Conservation (phyloP, 2,888 invertebrate species). For the Pardosa pseudoannulata region DNA sequence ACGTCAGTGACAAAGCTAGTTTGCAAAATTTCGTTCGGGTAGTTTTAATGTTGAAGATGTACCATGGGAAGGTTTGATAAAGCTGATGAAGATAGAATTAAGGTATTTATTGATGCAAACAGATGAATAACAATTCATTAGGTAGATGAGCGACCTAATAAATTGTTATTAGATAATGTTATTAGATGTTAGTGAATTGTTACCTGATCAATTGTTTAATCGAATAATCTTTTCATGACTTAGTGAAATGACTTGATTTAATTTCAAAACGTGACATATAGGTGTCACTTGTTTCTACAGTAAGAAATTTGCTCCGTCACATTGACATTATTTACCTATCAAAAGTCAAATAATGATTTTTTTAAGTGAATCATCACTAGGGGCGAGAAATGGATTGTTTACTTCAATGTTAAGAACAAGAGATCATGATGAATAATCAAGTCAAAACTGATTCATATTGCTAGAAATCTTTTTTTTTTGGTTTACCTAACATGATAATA, state of each 20-base stretch:
- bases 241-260: not conserved
- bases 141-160: not conserved
- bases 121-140: not conserved
- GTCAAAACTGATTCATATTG: not conserved
- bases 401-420: conserved; percentile 5
- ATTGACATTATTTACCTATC: conserved; percentile 24
- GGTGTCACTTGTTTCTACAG: not conserved
- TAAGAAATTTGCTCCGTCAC: conserved; percentile 15
- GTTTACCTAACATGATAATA: not conserved
- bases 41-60: conserved; percentile 17
- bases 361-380: conserved; percentile 14
- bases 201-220: too few species aligned
- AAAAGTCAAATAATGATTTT: not conserved
- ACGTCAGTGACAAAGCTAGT: not conserved
- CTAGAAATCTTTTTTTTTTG: too few species aligned
- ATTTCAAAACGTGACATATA: conserved; percentile 4
- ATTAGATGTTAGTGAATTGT: too few species aligned
- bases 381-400: conserved; percentile 47
- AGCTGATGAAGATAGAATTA: not conserved
- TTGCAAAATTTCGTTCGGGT: not conserved
- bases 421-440: not conserved
- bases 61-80: not conserved
- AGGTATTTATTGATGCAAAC: conserved; percentile 17
- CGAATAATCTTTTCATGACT: not conserved
- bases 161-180: too few species aligned